Base-by-base conservation (phyloP, 2,888 invertebrate genomes). In the Siphonodentalium dalli region DNA sequence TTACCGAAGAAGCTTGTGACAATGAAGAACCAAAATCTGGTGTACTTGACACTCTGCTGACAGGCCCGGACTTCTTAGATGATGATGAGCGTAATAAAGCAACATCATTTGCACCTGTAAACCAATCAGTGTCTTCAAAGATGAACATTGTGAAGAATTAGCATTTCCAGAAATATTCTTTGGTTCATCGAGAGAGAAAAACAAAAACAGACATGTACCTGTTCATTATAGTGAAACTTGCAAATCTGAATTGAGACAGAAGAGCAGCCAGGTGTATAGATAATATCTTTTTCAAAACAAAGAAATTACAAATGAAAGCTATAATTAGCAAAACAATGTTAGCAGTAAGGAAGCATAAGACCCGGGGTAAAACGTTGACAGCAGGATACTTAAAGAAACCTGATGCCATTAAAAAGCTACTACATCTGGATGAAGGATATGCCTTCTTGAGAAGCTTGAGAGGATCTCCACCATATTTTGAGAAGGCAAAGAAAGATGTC, bases 371-470 rank as follows among this genome's bases (percentile, higher is more conserved):
- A n/a, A n/a, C n/a, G n/a, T n/a, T n/a, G n/a, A n/a, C n/a, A n/a
- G n/a, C n/a, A n/a, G n/a, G n/a, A n/a, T n/a, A n/a, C n/a, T n/a
- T n/a, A n/a, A n/a, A n/a, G n/a, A n/a, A n/a, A n/a, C n/a, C n/a
- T n/a, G n/a, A n/a, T n/a, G n/a, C n/a, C n/a, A n/a, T n/a, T n/a
- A n/a, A n/a, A n/a, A n/a, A n/a, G n/a, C 46, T 59, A 18, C 7
- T 47, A 4, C 29, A 46, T 31, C 54, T 51, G 47, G 47, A 59
- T 52, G 58, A 59, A 38, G 51, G 58, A 11, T 59, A 37, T 26
- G 20, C 27, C 35, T 35, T 59, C 20, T 21, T 54, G 15, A 58
- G 50, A 44, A 50, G 18, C 13, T 23, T 58, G 0, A 42, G 47
- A 9, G 47, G 51, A 46, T 59, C 47, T 2, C 51, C 59, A 48